Evolutionary conservation across 2,888 invertebrate species (phyloP), one percentile per base, ranked within the genome.

Genomic region (Adelognathus sp.): DNA sequence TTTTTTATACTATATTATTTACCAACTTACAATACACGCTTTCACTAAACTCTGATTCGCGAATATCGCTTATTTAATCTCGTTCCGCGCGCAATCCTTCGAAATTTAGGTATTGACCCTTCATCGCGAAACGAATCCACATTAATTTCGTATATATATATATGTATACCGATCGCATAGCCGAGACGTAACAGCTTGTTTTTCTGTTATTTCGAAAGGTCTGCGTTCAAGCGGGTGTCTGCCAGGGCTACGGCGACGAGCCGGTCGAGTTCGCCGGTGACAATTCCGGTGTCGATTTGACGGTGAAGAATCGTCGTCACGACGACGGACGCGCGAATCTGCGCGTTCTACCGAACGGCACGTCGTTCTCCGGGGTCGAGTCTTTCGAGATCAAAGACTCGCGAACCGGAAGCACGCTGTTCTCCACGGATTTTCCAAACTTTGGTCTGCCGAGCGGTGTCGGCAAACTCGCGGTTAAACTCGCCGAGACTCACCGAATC

Each of bases 361-460:
- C 96, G 0, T 92, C 93, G 41, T 92, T 97, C n/a, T 93, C 94
- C 5, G 94, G 95, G 1, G 93, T 96, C 0, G 94, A 94, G 81
- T 92, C 94, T 0, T 94, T 97, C 85, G 94, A 95, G 80, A 92
- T 97, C 0, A 93, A 94, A 61, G 95, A 96, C 88, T 94, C 95
- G 0, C 92, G 91, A 14, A 93, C 94, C 1, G 95, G 95, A 0
- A 92, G 93, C 60, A 90, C 93, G 0, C 93, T 97, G 50, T 97
- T 97, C 90, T 95, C 96, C n/a, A 96, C 97, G 0, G 94, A 94
- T 41, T 94, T 94, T 2, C 95, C 96, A 0, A 94, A 94, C 69
- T 95, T 96, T 88, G 95, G 95, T 44, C 92, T 97, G 44, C 95
- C 96, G 0, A 93, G 93, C 54, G 95, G 95, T 0, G 94, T 95